phyloP scores from a whole-genome alignment of 2,113 vertebrate genomes.

The Tinamus guttatus region DNA sequence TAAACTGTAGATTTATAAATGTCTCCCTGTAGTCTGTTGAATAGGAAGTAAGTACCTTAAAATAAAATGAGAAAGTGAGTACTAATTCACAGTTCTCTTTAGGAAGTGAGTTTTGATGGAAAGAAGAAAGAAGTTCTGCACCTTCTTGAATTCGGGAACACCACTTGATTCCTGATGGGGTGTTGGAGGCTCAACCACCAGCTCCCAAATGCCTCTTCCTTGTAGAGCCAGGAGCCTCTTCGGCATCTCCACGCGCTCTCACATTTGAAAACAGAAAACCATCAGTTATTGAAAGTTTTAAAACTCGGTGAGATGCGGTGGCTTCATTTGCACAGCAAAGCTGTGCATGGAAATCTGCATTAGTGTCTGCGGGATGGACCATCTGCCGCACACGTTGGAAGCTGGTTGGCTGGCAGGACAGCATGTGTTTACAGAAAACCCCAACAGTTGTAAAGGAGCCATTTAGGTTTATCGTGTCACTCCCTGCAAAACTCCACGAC shows the following conservation, averaged over 20 bases:
- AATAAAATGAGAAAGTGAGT: slow-evolving; percentile 7
- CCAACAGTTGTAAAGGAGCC: slow-evolving; percentile 74
- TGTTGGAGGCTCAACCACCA: background rate
- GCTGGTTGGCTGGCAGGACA: slow-evolving; percentile 75
- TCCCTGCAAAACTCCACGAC: slow-evolving; percentile 43
- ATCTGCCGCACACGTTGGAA: slow-evolving; percentile 71
- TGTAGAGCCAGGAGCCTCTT: accelerated
- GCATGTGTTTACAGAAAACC: slow-evolving; percentile 74
- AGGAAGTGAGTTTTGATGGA: slow-evolving; percentile 13
- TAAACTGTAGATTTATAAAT: background rate
- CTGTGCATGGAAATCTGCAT: slow-evolving; percentile 66
- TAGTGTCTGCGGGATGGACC: slow-evolving; percentile 67
- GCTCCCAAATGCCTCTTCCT: background rate
- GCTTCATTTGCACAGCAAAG: slow-evolving; percentile 50
- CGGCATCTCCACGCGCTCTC: background rate
- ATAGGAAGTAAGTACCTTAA: slow-evolving; percentile 8
- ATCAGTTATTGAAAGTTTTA: background rate
- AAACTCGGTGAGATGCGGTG: slow-evolving; percentile 34
- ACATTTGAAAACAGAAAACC: background rate
- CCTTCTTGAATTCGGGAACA: slow-evolving; percentile 21
- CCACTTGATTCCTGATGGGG: background rate
- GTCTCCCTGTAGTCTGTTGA: background rate
- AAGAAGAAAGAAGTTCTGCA: slow-evolving; percentile 45
- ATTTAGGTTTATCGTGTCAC: slow-evolving; percentile 74
- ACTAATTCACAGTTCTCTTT: background rate